Percentiles rank a stretch among this genome's conserved stretches.
These are phyloP conservation scores for Notothenia rossii DNA, from an alignment of 2,113 vertebrate genomes.

Conservation along the genomic window DNA sequence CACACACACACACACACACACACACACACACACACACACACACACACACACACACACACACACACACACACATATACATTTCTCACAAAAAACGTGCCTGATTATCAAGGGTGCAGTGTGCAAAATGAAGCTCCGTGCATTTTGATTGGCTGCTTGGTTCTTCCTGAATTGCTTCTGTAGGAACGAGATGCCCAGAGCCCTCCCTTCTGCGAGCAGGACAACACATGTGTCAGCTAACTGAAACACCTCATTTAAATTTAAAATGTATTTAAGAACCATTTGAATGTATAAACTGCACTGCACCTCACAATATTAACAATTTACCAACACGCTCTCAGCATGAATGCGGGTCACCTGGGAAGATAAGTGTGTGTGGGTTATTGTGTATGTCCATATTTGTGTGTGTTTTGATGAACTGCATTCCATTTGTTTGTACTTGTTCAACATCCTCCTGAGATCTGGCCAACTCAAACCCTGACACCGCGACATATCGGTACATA, in stretches of 20 bases:
- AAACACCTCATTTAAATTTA: slow-evolving; percentile 84
- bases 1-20: neutral
- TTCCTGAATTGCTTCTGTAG: slow-evolving; percentile 21
- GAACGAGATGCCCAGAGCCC: slow-evolving; percentile 39
- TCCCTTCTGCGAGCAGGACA: slow-evolving; percentile 64
- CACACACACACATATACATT: neutral
- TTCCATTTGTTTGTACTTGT: slow-evolving; percentile 19
- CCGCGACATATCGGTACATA: slow-evolving; percentile 33
- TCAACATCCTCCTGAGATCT: slow-evolving; percentile 28
- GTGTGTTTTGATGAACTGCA: slow-evolving; percentile 47
- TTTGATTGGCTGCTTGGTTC: slow-evolving; percentile 54
- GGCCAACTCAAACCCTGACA: slow-evolving; percentile 28
- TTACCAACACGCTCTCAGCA: slow-evolving; percentile 69
- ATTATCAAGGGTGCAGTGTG: slow-evolving; percentile 34
- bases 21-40: neutral
- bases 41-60: slow-evolving; percentile 10
- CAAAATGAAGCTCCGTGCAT: slow-evolving; percentile 26
- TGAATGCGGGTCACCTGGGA: slow-evolving; percentile 60
- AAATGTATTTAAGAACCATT: slow-evolving; percentile 85
- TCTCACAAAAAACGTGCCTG: slow-evolving; percentile 29
- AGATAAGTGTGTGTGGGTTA: slow-evolving; percentile 24
- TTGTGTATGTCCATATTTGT: slow-evolving; percentile 34
- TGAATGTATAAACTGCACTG: slow-evolving; percentile 78
- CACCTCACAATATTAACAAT: slow-evolving; percentile 78
- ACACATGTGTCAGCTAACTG: slow-evolving; percentile 78